Evolutionary conservation across 1,140 invertebrate genomes (phyloP).

Genomic region (Drosophila insularis): DNA sequence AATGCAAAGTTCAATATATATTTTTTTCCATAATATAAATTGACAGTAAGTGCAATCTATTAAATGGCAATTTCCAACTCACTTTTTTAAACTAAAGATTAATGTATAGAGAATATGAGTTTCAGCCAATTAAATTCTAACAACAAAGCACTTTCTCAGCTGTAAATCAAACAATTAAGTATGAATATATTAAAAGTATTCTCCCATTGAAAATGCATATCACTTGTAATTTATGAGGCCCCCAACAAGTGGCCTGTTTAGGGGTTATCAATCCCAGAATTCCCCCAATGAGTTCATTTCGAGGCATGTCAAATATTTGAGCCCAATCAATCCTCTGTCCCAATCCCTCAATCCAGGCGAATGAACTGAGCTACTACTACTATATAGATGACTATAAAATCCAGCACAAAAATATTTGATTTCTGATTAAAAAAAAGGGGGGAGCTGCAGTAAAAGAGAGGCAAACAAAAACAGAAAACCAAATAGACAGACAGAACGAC

Average conservation of each 20-base stretch:
- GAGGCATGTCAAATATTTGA: constrained; percentile 64
- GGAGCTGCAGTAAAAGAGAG: constrained; percentile 42
- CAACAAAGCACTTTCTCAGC: constrained; percentile 5
- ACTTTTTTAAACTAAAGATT: background rate
- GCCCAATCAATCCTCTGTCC: constrained; percentile 49
- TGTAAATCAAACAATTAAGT: constrained; percentile 69
- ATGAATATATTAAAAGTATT: constrained; percentile 40
- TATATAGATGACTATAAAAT: constrained; percentile 46
- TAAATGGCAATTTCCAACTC: no score
- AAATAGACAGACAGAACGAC: constrained; percentile 3
- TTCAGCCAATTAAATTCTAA: constrained; percentile 1
- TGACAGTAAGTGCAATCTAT: no score
- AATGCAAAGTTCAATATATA: no score
- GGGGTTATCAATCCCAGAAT: constrained; percentile 46
- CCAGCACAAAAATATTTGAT: constrained; percentile 70
- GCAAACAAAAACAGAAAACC: constrained; percentile 10
- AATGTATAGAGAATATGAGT: background rate
- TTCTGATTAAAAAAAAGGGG: constrained; percentile 55
- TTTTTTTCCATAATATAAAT: no score
- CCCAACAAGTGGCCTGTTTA: constrained; percentile 65
- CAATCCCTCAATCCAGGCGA: constrained; percentile 30
- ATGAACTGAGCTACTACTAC: constrained; percentile 43
- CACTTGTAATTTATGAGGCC: constrained; percentile 53
- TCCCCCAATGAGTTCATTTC: constrained; percentile 18
- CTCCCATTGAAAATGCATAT: constrained; percentile 29